phyloP scores from a whole-genome alignment of 2,888 invertebrate genomes.

The Physocephala rufipes region DNA sequence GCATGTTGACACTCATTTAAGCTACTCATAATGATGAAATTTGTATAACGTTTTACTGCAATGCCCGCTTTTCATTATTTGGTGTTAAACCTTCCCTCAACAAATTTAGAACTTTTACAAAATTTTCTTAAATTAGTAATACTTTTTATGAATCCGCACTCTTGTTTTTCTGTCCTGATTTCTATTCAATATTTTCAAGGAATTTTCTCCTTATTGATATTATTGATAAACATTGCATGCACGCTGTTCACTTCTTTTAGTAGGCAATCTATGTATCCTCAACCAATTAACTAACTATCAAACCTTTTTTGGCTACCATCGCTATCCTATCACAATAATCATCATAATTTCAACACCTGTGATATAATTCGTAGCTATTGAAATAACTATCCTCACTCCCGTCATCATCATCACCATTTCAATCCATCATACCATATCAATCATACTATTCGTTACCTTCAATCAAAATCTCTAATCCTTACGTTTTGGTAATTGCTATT shows the following conservation, averaged over 20 bases:
- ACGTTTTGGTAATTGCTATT: conserved; percentile 1
- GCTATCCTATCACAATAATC: not conserved
- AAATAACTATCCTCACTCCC: not conserved
- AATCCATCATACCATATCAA: not conserved
- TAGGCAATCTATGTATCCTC: conserved; percentile 4
- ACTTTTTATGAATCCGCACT: not conserved
- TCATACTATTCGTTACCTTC: too few relatives aligned
- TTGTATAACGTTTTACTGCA: too few relatives aligned
- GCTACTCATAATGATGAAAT: too few relatives aligned
- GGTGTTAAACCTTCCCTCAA: too few relatives aligned
- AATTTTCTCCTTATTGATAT: not conserved
- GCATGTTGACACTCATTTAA: too few relatives aligned
- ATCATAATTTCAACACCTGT: not conserved
- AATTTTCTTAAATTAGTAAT: too few relatives aligned
- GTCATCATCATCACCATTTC: not conserved
- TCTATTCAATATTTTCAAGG: not conserved
- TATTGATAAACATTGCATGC: not conserved
- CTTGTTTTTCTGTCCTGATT: not conserved
- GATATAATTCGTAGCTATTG: not conserved
- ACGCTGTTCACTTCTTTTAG: not conserved
- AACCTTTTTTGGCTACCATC: not conserved
- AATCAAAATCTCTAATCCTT: conserved; percentile 9
- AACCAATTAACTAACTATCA: conserved; percentile 3
- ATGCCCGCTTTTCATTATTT: too few relatives aligned
- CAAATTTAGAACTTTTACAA: too few relatives aligned